Evolutionary conservation across 2,888 invertebrate species (phyloP), one percentile per base, ranked within the genome.

Genomic region (Cheilosia soror): DNA sequence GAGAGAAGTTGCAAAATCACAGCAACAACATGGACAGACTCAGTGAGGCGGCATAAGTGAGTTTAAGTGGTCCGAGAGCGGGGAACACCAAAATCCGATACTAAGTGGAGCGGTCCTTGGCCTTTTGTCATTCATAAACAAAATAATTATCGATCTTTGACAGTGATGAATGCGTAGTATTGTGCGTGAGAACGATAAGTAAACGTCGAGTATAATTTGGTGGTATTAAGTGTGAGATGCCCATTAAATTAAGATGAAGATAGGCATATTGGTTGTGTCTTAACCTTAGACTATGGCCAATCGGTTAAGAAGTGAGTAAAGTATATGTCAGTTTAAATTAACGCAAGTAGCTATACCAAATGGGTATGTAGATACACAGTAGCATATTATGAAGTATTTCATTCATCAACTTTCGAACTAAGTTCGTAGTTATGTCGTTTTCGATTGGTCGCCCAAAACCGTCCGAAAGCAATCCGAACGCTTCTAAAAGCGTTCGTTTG

Each of bases 51-150:
- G 37, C 15, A 44, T 49, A 49, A 25, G 53, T 51, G 40, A 29
- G 25, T 3, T 25, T 11, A 53, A 66, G 51, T 40, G 51, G 37
- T 49, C 25, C 49, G 63, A 49, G 31, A 53, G 63, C 11, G 47
- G 33, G 4, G 9, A 58, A 20, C 40, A 44, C 15, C 42, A 37
- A 58, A 58, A 27, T 47, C 25, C 53, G 69, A 47, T 31, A 47
- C 42, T 53, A 33, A 63, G 63, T 31, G 47, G 55, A 33, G 33
- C 47, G 66, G 76, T 76, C 68, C 68, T 60, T 76, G 76, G 58
- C 51, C 62, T 53, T 72, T 62, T 49, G 51, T 58, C 44, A 6
- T 42, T 66, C 51, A 42, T 37, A 49, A 40, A 68, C 42, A 31
- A 58, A 58, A 20, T 40, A 49, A 57, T 31, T 31, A 55, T 31